Evolutionary conservation across 2,888 invertebrate genomes (phyloP).

Genomic region (Thyatira batis): DNA sequence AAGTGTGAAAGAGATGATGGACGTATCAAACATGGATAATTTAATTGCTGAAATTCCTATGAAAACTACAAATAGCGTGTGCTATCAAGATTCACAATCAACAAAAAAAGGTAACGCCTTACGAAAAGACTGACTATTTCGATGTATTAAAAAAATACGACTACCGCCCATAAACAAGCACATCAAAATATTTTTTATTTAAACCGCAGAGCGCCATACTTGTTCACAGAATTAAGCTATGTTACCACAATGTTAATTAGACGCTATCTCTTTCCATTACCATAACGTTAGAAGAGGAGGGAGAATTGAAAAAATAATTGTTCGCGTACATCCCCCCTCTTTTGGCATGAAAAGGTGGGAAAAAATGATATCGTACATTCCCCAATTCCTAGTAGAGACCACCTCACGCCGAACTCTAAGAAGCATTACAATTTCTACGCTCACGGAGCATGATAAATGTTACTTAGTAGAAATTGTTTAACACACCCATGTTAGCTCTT

Average conservation of each 20-base stretch:
- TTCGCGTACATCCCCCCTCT: neutral
- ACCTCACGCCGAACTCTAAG: conserved; percentile 2
- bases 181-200: neutral
- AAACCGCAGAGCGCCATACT: neutral
- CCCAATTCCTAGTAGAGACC: conserved; percentile 1
- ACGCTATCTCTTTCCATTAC: neutral
- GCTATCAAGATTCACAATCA: neutral
- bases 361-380: neutral
- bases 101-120: neutral
- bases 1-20: neutral
- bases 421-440: conserved; percentile 22
- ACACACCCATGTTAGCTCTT: conserved; percentile 11
- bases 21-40: neutral
- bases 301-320: neutral
- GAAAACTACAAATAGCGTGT: neutral
- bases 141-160: neutral
- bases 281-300: neutral
- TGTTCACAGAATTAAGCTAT: neutral
- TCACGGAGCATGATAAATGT: conserved; percentile 30
- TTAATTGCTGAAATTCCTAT: neutral
- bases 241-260: neutral
- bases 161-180: neutral
- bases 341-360: neutral
- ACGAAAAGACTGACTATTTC: neutral
- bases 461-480: conserved; percentile 18